Evolutionary conservation across 1,140 invertebrate genomes (phyloP), one percentile per base, ranked within the genome.

Genomic region (Thaumatotibia leucotreta): DNA sequence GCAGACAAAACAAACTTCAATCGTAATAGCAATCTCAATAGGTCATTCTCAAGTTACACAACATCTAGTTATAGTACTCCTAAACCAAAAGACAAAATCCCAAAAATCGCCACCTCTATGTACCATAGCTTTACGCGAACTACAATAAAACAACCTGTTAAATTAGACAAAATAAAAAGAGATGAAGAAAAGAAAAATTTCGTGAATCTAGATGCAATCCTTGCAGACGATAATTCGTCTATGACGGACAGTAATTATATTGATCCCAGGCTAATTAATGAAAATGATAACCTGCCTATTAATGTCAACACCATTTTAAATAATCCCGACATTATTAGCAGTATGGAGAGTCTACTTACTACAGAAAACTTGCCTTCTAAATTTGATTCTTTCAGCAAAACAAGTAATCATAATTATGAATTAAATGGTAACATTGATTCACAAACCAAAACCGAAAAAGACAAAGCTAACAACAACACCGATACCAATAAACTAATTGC

Each of bases 241-340:
- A 83, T 89, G 81, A 86, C 84, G 27, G 88, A 91, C 68, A 91
- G 88, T 76, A 88, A 84, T 73, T 91, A 91, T 39, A 91, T 91
- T 66, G 88, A 91, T 66, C 88, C 88, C 22, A 82, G 86, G 63
- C 80, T 91, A 39, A 91, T 91, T 22, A 91, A 91, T 74, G 86
- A 91, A 85, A 88, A 91, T 61, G 88, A 91, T 66, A 91, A 91
- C 69, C 81, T 91, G 17, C 88, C 88, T 4, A 88, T 91, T 17
- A 89, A 91, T 69, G 88, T 91, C 14, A 89, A 87, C 67, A 91
- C 83, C 0, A 89, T 91, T 68, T 70, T 86, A 71, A 88, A 91
- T 71, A 91, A 91, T 68, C 88, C 88, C 4, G 88, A 89, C 45
- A 88, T 91, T n/a, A 88, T 91, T 29, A 89, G 88, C 74, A 90